Evolutionary conservation across 2,888 invertebrate species (phyloP).

Genomic region (Zootermopsis nevadensis): DNA sequence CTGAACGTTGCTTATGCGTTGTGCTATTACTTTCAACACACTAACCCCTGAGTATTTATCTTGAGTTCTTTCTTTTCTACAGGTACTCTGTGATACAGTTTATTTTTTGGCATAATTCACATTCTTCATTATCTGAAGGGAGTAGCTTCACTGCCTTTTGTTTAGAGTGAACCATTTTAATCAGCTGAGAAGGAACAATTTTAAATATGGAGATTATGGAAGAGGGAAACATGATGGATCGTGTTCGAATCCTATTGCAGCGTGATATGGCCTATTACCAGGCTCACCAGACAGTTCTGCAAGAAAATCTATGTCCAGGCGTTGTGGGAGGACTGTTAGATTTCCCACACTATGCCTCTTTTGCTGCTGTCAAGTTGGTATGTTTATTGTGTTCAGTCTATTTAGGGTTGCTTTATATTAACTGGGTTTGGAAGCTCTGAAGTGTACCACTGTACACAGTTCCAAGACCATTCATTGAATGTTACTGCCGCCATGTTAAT

Average conservation of each 20-base stretch:
- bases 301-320: conserved; percentile 81
- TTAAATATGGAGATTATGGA: conserved; percentile 81
- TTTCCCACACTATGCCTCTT: conserved; percentile 85
- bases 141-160: too few species aligned
- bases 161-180: neutral
- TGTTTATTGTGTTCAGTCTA: neutral
- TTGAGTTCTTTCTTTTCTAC: too few species aligned
- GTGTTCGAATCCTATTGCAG: conserved; percentile 83
- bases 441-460: neutral
- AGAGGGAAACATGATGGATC: conserved; percentile 90
- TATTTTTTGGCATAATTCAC: too few species aligned
- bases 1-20: too few species aligned
- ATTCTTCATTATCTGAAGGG: too few species aligned
- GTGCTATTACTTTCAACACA: too few species aligned
- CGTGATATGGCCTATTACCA: conserved; percentile 86
- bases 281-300: conserved; percentile 79
- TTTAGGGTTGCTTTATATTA: too few species aligned
- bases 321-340: conserved; percentile 86
- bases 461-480: neutral
- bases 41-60: too few species aligned
- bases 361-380: conserved; percentile 81
- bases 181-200: neutral
- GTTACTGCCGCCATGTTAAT: too few species aligned
- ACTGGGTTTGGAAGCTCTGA: too few species aligned
- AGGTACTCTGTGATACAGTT: too few species aligned